Evolutionary conservation across 2,888 invertebrate genomes (phyloP).

Genomic region (Podotricha telesiphe): DNA sequence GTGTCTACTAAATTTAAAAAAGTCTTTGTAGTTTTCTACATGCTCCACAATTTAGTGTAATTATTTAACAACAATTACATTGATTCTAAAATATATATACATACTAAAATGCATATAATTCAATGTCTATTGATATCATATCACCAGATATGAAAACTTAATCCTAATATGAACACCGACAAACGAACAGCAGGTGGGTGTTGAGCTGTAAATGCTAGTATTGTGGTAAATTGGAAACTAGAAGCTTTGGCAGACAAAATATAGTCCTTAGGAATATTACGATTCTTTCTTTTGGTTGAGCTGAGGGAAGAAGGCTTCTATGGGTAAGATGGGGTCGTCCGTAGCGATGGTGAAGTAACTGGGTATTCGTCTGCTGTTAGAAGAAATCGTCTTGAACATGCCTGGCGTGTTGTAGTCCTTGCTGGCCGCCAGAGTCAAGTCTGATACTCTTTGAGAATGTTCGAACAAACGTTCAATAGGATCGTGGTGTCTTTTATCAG

Average conservation of each 20-base stretch:
- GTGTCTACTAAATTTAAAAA: too few species aligned
- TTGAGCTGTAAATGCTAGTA: slow-evolving; percentile 44
- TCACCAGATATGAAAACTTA: slow-evolving; percentile 50
- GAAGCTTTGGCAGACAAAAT: slow-evolving; percentile 75
- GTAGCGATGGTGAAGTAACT: slow-evolving; percentile 89
- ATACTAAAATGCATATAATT: slow-evolving; percentile 23
- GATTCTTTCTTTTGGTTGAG: slow-evolving; percentile 85
- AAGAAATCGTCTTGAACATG: slow-evolving; percentile 87
- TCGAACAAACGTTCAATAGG: slow-evolving; percentile 74
- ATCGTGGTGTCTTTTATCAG: slow-evolving; percentile 77
- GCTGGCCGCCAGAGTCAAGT: slow-evolving; percentile 88
- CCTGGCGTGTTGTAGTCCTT: slow-evolving; percentile 89
- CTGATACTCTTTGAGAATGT: slow-evolving; percentile 87
- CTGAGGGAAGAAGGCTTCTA: slow-evolving; percentile 91
- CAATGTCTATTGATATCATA: slow-evolving; percentile 28
- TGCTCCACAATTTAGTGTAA: neutral
- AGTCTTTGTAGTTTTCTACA: too few species aligned
- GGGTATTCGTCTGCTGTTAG: slow-evolving; percentile 85
- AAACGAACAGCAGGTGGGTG: slow-evolving; percentile 45
- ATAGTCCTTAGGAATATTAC: slow-evolving; percentile 71
- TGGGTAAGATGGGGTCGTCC: slow-evolving; percentile 90
- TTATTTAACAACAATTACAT: neutral
- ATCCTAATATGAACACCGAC: slow-evolving; percentile 61
- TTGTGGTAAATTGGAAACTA: slow-evolving; percentile 40
- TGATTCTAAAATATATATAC: neutral